Evolutionary conservation across 1,140 invertebrate species (phyloP).

Genomic region (Saccostrea glomerata): DNA sequence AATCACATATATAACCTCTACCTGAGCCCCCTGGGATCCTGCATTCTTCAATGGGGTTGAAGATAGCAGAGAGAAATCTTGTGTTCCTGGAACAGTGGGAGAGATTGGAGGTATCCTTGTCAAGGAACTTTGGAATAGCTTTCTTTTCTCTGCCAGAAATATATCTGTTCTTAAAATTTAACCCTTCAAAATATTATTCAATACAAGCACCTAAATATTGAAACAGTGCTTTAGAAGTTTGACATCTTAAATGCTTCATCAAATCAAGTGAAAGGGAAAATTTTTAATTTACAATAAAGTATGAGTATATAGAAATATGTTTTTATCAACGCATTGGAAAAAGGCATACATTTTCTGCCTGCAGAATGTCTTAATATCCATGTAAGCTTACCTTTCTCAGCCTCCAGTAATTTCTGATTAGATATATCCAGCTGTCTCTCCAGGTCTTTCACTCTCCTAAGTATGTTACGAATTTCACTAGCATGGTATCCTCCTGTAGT

Average conservation of each 20-base stretch:
- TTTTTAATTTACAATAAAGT: no score
- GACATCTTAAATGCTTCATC: neutral
- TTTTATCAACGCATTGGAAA: no score
- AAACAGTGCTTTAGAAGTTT: neutral
- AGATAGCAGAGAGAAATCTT: neutral
- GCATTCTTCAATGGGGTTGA: neutral
- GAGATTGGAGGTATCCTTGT: neutral
- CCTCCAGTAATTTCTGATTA: neutral
- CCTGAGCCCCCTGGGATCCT: neutral
- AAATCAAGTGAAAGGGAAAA: no score
- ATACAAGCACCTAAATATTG: neutral
- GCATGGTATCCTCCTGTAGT: neutral
- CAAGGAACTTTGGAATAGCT: neutral
- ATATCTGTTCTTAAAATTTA: neutral
- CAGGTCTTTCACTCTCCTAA: neutral
- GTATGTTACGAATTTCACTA: slow-evolving; percentile 14
- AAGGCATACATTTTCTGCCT: no score
- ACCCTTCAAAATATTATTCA: no score
- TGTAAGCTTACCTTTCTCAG: neutral
- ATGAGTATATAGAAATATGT: no score
- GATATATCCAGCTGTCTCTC: neutral
- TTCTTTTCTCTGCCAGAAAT: neutral
- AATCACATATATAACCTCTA: neutral
- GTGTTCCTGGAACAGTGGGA: neutral
- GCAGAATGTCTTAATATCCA: no score